A percentile compares a stretch with the other conserved stretches of the same genome.
phyloP scores from a whole-genome alignment of 2,797 vertebrate species.

The Glyptemys insculpta region DNA sequence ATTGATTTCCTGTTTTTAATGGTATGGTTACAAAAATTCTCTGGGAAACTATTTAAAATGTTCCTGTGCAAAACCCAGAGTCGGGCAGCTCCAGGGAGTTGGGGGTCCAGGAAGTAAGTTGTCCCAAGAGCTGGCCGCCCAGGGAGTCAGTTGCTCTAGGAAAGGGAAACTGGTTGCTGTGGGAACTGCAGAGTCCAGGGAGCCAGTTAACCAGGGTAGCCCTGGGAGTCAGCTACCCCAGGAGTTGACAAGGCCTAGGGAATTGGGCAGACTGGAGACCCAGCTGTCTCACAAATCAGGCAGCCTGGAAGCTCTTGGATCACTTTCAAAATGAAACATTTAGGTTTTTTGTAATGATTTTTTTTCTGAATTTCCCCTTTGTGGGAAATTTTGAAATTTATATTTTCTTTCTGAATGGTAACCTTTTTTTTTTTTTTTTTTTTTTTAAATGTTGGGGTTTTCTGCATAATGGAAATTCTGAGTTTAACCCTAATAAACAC shows the following conservation, averaged over 20 bases:
- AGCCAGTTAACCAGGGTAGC: neutral
- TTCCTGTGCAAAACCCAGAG: neutral
- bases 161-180: neutral
- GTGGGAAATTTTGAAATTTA: neutral
- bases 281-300: neutral
- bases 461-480: neutral
- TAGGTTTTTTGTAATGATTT: neutral
- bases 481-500: neutral
- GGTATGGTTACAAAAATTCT: neutral
- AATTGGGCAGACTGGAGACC: neutral
- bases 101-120: neutral
- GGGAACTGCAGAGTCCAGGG: neutral
- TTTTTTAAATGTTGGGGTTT: neutral
- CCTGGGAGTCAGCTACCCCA: neutral
- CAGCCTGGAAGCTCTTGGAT: neutral
- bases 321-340: neutral
- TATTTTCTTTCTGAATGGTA: neutral
- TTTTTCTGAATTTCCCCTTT: neutral
- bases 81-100: neutral
- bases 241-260: neutral
- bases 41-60: neutral
- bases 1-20: neutral
- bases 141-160: neutral
- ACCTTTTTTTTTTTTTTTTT: neutral
- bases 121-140: neutral